A percentile compares a stretch with the other conserved stretches of the same genome.
Conservation (phyloP, 2,888 invertebrate genomes). For the Melanargia galathea region DNA sequence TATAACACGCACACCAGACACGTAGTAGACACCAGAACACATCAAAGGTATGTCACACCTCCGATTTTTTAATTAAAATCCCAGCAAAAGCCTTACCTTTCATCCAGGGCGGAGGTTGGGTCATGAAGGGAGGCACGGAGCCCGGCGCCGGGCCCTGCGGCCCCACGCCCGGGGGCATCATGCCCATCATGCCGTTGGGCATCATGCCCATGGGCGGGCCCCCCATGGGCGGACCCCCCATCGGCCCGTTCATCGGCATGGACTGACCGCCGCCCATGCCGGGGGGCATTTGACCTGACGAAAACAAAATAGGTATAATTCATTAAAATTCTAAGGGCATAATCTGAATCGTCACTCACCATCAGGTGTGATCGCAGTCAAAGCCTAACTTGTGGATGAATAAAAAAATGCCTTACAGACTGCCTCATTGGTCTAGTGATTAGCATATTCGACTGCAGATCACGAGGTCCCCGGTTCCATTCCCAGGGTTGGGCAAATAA, state of each 20-base stretch:
- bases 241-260: slow-evolving; percentile 50
- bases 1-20: too few species aligned
- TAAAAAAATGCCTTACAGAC: too few species aligned
- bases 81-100: slow-evolving; percentile 54
- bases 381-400: too few species aligned
- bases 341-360: too few species aligned
- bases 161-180: slow-evolving; percentile 83
- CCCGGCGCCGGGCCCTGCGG: slow-evolving; percentile 49
- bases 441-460: too few species aligned
- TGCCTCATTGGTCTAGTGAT: too few species aligned
- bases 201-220: slow-evolving; percentile 55
- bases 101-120: slow-evolving; percentile 70
- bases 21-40: too few species aligned
- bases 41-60: too few species aligned
- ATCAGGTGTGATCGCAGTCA: too few species aligned
- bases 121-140: slow-evolving; percentile 61
- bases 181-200: slow-evolving; percentile 59
- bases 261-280: slow-evolving; percentile 45
- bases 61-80: too few species aligned
- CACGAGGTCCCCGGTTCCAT: too few species aligned
- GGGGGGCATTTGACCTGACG: slow-evolving; percentile 47
- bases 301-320: background rate
- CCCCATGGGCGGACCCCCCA: slow-evolving; percentile 50
- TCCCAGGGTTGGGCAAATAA: too few species aligned
- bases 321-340: background rate